Evolutionary conservation across 2,888 invertebrate species (phyloP), one percentile per base, ranked within the genome.

Genomic region (Synergus japonicus): DNA sequence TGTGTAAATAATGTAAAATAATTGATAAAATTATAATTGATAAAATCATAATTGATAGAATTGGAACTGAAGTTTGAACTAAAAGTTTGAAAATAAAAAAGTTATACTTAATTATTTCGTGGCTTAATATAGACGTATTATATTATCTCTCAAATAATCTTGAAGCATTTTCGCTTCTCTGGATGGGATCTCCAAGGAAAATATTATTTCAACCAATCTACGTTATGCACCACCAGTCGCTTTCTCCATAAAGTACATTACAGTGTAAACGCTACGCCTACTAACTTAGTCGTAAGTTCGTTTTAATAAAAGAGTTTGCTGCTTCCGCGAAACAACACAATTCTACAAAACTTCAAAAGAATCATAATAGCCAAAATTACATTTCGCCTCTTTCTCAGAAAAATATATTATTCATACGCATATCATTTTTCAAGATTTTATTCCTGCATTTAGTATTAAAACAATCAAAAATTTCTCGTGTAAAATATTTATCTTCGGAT

Each of bases 141-240:
- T 64, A 64, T 64, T 37, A 13, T 64, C 15, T n/a, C 41, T 64
- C 15, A 29, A 29, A 37, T 64, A 64, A 41, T 64, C 64, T 13
- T 64, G n/a, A 9, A 64, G 37, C 22, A 41, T 64, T 64, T 64
- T 41, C 64, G 15, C n/a, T 54, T 54, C 3, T 15, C 37, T 63
- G 63, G 12, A 18, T 2, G 29, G 29, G 1, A 15, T 64, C 12
- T 64, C 29, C 15, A 41, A 41, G 9, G n/a, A 41, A 64, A 64
- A 64, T 37, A 37, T 64, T 41, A 64, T 64, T 41, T 13, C 64
- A 64, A 29, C 64, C 64, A 64, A 37, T 41, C 54, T 13, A 54
- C 54, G n/a, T 54, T 29, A 54, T 54, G 54, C 54, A 54, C 15
- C 54, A n/a, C 54, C n/a, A 54, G 54, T 64, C 64, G 15, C 37